Percentiles rank a stretch among this genome's conserved stretches.
Evolutionary conservation across 2,113 vertebrate genomes (phyloP).

Genomic region (Mixornis gularis): DNA sequence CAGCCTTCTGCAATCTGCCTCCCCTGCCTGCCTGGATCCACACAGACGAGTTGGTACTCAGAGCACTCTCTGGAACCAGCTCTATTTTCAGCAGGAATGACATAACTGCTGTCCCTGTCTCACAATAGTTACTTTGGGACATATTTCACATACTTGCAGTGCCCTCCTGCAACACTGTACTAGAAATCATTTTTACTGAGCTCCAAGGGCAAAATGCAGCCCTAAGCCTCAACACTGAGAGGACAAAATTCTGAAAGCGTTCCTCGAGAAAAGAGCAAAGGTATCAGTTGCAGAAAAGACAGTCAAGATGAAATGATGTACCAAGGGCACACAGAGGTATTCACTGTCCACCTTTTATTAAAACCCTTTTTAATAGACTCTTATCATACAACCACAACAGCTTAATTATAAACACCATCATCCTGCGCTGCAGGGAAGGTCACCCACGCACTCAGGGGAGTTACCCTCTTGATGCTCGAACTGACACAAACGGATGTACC

Average conservation of each 20-base stretch:
- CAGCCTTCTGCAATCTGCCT: not conserved
- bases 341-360: not conserved
- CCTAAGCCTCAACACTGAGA: not conserved
- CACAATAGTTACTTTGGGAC: not conserved
- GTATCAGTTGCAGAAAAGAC: not conserved
- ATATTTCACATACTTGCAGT: not conserved
- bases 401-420: not conserved
- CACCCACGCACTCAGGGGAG: not conserved
- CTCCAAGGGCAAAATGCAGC: not conserved
- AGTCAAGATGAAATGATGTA: not conserved
- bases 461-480: not conserved
- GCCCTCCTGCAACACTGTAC: not conserved
- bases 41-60: fast-evolving
- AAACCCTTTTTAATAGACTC: not conserved
- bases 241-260: not conserved
- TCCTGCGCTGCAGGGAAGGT: not conserved
- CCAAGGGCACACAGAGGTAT: not conserved
- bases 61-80: fast-evolving
- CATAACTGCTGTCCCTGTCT: fast-evolving
- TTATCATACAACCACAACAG: not conserved
- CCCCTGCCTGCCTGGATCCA: not conserved
- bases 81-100: not conserved
- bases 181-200: not conserved
- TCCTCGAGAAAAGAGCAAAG: not conserved
- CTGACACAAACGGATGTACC: not conserved